These are phyloP conservation scores for Sebastolobus alascanus DNA, from an alignment of 2,797 vertebrate genomes.

Conservation along the genomic window DNA sequence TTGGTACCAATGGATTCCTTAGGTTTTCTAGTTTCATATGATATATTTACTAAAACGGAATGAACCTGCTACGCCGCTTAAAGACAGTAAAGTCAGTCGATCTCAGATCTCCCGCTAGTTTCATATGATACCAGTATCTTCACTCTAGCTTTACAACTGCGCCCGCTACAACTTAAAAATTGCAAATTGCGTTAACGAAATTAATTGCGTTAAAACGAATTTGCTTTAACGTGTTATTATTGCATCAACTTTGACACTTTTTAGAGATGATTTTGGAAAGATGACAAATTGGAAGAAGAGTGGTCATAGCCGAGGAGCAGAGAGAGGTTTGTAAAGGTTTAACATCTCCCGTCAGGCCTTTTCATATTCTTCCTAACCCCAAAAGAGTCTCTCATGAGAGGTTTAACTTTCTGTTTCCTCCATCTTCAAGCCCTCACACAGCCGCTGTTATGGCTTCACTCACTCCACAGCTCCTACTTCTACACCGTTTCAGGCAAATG, in stretches of 20 bases:
- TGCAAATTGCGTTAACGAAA: too few species aligned
- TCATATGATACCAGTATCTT: too few species aligned
- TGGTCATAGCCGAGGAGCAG: neutral
- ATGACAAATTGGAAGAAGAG: constrained; percentile 7
- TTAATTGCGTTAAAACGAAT: too few species aligned
- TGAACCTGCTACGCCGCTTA: too few species aligned
- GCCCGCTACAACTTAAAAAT: too few species aligned
- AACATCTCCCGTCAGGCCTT: constrained; percentile 52
- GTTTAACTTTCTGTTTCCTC: constrained; percentile 50
- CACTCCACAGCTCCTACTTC: constrained; percentile 44
- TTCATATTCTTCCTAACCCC: constrained; percentile 48
- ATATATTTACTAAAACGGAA: too few species aligned
- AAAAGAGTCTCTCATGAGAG: constrained; percentile 52
- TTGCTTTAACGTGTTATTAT: too few species aligned
- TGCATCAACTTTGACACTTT: accelerated
- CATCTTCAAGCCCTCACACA: constrained; percentile 40
- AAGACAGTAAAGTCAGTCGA: too few species aligned
- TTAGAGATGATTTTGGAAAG: constrained; percentile 36
- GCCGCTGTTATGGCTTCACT: constrained; percentile 41
- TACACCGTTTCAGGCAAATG: constrained; percentile 42
- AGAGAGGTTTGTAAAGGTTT: constrained; percentile 43
- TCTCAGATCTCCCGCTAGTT: too few species aligned
- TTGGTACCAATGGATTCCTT: too few species aligned
- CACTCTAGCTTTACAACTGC: too few species aligned
- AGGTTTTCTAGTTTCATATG: too few species aligned